phyloP scores from a whole-genome alignment of 2,888 invertebrate species.

The Ypsolopha scabrella region DNA sequence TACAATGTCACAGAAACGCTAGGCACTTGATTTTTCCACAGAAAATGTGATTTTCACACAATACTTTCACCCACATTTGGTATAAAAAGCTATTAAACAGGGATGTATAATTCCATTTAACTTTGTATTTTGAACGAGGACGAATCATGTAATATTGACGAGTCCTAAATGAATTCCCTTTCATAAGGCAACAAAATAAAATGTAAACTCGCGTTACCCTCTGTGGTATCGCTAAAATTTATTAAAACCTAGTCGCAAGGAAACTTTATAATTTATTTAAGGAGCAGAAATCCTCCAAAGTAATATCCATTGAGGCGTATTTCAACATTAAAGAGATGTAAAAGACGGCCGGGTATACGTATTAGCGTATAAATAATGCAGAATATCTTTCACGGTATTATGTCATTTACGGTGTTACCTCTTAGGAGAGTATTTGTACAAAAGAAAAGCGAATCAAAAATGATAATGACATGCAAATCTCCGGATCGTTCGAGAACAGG shows the following conservation, averaged over 20 bases:
- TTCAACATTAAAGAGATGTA: conserved; percentile 41
- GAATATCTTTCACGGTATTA: conserved; percentile 63
- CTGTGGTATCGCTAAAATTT: conserved; percentile 46
- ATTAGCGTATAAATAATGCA: conserved; percentile 67
- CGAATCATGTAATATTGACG: background rate
- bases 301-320: conserved; percentile 62
- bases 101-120: too few species aligned
- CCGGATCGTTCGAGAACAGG: conserved; percentile 40
- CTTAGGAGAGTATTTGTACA: conserved; percentile 64
- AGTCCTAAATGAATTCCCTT: conserved; percentile 37
- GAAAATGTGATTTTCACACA: background rate
- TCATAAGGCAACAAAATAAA: conserved; percentile 36
- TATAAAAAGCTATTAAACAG: too few species aligned
- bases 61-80: background rate
- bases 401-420: conserved; percentile 67
- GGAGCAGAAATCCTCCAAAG: conserved; percentile 63
- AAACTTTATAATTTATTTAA: conserved; percentile 66
- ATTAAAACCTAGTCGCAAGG: conserved; percentile 62
- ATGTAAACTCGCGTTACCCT: conserved; percentile 36
- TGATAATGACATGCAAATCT: conserved; percentile 71
- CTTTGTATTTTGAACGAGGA: too few species aligned
- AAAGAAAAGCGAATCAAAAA: conserved; percentile 71
- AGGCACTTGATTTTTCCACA: background rate
- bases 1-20: conserved; percentile 28
- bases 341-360: conserved; percentile 24